Base-by-base conservation (phyloP, 2,888 invertebrate species). In the Parasteatoda lunata region DNA sequence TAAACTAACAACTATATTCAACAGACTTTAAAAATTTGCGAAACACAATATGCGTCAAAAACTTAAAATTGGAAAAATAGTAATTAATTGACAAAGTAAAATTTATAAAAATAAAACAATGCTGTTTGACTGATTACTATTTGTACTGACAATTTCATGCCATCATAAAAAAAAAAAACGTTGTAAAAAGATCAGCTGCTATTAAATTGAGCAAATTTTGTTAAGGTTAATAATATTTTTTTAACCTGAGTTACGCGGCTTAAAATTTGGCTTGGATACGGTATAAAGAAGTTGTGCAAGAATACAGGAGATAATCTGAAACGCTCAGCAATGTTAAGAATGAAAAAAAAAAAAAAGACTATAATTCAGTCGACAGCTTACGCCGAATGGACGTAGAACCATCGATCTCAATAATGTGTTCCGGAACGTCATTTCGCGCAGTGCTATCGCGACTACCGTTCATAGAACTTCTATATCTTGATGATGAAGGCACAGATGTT, bases 341-440 rank as follows among this genome's bases (percentile, higher is more conserved):
- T 65, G n/a, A 76, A 76, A 69, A 11, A 59, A 76, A 69, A 11
- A 59, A 66, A 15, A 49, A 15, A 49, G 64, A 77, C 88, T 89
- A 89, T 86, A 89, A 77, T 54, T 89, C 89, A 4, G 89, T 89
- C 77, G 89, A 89, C 68, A 89, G 77, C 86, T 89, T 89, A 75
- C 81, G 76, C 78, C 86, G 51, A 48, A 88, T 65, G 5, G 83
- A 88, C 71, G 88, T 88, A 71, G 88, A 83, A 66, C 88, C 88
- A 59, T 88, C 88, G 76, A 88, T 88, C 54, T 88, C 88, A 30
- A 89, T 82, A 65, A 86, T 82, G 72, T 79, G 82, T 51, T 80
- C 79, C 52, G 71, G 81, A 77, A 75, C 79, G 72, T 84, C 81
- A 71, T 30, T 77, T 66, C 88, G 77, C 77, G 77, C 81, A 81